A percentile compares a stretch with the other conserved stretches of the same genome.
These are phyloP conservation scores for Chrysemys picta DNA, from an alignment of 2,113 vertebrate genomes.

Conservation along the genomic window DNA sequence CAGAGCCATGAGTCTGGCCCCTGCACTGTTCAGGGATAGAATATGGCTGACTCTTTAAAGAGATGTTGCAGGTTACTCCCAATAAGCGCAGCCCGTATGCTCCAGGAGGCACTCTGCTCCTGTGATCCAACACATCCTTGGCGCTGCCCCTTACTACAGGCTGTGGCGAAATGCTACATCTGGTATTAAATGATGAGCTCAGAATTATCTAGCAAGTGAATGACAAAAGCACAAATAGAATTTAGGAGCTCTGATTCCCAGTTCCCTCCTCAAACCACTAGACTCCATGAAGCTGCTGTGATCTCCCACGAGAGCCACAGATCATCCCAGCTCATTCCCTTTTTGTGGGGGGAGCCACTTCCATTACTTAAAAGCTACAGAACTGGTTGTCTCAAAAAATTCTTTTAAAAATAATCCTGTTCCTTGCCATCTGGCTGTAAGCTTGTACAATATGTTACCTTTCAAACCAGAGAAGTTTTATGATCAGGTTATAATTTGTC, in stretches of 20 bases:
- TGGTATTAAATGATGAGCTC: accelerated
- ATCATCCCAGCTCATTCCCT: background rate
- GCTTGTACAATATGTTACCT: conserved; percentile 67
- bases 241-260: background rate
- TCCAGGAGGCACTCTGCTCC: background rate
- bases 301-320: background rate
- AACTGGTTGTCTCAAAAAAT: background rate
- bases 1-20: accelerated
- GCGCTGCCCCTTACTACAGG: accelerated
- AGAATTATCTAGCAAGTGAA: background rate
- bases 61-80: background rate
- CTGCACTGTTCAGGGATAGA: background rate
- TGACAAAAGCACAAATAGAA: background rate
- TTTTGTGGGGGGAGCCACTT: conserved; percentile 32
- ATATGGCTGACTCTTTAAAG: background rate
- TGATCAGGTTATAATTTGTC: conserved; percentile 63
- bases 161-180: background rate
- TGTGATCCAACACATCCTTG: too few species aligned
- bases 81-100: background rate
- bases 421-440: conserved; percentile 59
- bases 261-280: background rate
- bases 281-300: background rate
- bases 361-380: conserved; percentile 39
- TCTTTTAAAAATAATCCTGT: background rate
- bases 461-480: conserved; percentile 61